Percentiles rank a stretch among this genome's conserved stretches.
Conservation (phyloP, 2,797 vertebrate species). For the Iguana delicatissima region DNA sequence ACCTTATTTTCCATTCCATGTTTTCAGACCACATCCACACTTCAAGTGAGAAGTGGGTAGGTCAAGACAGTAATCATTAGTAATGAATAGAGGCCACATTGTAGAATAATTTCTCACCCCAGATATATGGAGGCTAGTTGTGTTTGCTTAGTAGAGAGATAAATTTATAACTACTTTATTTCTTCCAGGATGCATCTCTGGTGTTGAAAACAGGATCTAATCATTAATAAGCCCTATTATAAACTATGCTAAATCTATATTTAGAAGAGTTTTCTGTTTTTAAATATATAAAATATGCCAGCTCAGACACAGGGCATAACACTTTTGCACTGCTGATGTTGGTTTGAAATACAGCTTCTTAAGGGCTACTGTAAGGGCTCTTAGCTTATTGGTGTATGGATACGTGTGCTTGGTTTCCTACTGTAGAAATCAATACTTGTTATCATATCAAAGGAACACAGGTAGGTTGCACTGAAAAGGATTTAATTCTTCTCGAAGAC, state of each 20-base stretch:
- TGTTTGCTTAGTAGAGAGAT: not conserved
- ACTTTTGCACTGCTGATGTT: not conserved
- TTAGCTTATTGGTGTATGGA: not conserved
- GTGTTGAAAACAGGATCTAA: not conserved
- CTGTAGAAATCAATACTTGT: no score
- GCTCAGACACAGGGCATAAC: not conserved
- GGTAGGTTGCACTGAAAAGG: not conserved
- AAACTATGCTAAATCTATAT: not conserved
- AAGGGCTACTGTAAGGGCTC: not conserved
- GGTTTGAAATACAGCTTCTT: not conserved
- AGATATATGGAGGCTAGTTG: no score
- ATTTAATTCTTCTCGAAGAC: not conserved
- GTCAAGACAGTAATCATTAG: not conserved
- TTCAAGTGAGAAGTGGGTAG: not conserved
- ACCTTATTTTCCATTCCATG: not conserved
- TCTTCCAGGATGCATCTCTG: not conserved
- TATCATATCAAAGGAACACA: not conserved
- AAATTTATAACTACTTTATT: not conserved
- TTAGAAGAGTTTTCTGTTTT: not conserved
- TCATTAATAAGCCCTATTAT: not conserved
- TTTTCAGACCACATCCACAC: not conserved
- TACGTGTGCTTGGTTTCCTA: not conserved
- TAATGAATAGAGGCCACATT: not conserved
- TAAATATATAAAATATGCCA: not conserved
- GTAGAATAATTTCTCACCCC: not conserved